These are phyloP conservation scores for Mirounga angustirostris DNA, from an alignment of 2,113 vertebrate genomes.

Conservation along the genomic window DNA sequence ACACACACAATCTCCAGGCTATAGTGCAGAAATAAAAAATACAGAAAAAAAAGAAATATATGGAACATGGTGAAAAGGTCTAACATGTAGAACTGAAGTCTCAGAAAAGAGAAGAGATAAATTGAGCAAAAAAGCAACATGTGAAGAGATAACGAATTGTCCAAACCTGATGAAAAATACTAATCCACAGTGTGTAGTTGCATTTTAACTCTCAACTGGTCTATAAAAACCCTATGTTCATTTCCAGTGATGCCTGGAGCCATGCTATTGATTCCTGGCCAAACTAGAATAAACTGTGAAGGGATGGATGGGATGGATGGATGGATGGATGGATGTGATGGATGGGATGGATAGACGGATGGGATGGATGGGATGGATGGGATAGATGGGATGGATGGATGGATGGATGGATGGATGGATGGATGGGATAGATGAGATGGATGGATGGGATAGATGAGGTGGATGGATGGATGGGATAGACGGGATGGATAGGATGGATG, in stretches of 20 bases:
- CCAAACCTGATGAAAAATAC: neutral
- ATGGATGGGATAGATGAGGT: too few species aligned
- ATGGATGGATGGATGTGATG: neutral
- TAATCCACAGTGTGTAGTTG: neutral
- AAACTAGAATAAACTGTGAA: neutral
- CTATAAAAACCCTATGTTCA: neutral
- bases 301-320: neutral
- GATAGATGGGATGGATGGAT: neutral
- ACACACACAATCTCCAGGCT: neutral
- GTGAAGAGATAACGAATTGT: neutral
- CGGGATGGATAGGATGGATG: neutral
- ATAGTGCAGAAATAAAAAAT: neutral
- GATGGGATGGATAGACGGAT: neutral
- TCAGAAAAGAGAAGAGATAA: neutral
- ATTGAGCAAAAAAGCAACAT: neutral
- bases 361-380: neutral
- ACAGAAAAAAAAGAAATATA: neutral
- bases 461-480: neutral
- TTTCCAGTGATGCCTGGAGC: neutral
- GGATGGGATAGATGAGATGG: too few species aligned
- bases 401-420: neutral
- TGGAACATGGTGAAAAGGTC: neutral
- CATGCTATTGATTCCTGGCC: neutral
- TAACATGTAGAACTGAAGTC: neutral
- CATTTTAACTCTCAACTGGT: neutral